phyloP scores from a whole-genome alignment of 2,113 vertebrate species.

The Apteryx mantelli region DNA sequence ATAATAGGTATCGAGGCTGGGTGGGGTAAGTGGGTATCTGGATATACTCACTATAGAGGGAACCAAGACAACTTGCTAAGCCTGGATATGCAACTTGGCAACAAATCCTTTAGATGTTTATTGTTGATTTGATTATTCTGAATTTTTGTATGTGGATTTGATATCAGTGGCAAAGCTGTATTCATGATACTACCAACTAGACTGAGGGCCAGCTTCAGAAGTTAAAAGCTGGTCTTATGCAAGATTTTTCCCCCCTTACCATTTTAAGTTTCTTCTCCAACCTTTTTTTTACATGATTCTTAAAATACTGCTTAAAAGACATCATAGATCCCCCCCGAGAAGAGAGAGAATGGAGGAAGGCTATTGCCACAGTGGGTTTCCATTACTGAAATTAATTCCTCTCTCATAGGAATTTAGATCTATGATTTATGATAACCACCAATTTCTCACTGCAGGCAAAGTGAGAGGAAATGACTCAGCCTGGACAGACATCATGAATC shows the following conservation, averaged over 20 bases:
- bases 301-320: constrained; percentile 43
- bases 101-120: not conserved
- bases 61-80: not conserved
- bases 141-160: not conserved
- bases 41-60: not conserved
- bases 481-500: constrained; percentile 69
- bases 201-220: not conserved
- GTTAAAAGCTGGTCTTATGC: not conserved
- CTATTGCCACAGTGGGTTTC: constrained; percentile 63
- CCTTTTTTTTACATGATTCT: not conserved
- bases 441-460: constrained; percentile 68
- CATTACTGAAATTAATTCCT: constrained; percentile 79
- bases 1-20: rapidly evolving
- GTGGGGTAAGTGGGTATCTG: not conserved
- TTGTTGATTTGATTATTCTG: not conserved
- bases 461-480: constrained; percentile 75
- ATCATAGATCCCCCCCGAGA: not conserved
- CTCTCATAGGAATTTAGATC: constrained; percentile 67
- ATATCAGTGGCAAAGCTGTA: not conserved
- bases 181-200: not conserved
- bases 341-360: not conserved
- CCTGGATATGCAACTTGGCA: not conserved
- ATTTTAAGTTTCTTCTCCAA: not conserved
- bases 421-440: constrained; percentile 73
- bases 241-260: not conserved